Base-by-base conservation (phyloP, 35 echinoderm and acorn worm genomes). In the Amphiura filiformis region DNA sequence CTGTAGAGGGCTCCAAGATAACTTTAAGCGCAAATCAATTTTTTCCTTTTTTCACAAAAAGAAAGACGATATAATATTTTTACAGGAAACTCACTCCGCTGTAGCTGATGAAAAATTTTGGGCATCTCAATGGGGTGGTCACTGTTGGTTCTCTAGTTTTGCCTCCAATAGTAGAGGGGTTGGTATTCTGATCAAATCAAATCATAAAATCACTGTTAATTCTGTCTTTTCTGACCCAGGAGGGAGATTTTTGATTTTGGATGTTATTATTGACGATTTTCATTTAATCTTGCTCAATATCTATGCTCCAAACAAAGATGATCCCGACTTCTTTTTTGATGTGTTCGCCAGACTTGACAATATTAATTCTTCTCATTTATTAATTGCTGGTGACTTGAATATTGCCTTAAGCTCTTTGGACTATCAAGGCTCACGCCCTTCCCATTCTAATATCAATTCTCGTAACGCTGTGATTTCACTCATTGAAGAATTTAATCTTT, bases 181-280 rank as follows among this genome's bases (percentile, higher is more conserved):
- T 15, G 61, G 11, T 70, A 70, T 70, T 70, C 26, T 70, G 28
- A 70, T 70, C 26, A 70, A 70, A 70, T 30, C 15, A 70, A 70
- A 70, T 4, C 61, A 30, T 70, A 11, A 70, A 30, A 30, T 70
- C 26, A 15, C 28, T 26, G 44, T 52, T 52, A 52, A 70, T 70
- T 70, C 61, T 26, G 9, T 70, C 3, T 2, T 13, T 11, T 13
- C 1, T 5, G 61, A 70, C 26, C 61, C 61, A 13, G 61, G 7
- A 70, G 26, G 61, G 17, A 70, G 61, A n/a, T 70, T 13, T 70
- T 3, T 70, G 1, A 70, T 70, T 70, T 30, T 70, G 26, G 61
- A 70, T 70, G 28, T n/a, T 70, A n/a, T 70, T 15, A 70, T 70
- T 70, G 61, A 70, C 26, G 61, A n/a, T 70, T n/a, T 70, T 70